These are phyloP conservation scores for Tylochromis polylepis DNA, from an alignment of 2,113 vertebrate genomes.

Conservation along the genomic window DNA sequence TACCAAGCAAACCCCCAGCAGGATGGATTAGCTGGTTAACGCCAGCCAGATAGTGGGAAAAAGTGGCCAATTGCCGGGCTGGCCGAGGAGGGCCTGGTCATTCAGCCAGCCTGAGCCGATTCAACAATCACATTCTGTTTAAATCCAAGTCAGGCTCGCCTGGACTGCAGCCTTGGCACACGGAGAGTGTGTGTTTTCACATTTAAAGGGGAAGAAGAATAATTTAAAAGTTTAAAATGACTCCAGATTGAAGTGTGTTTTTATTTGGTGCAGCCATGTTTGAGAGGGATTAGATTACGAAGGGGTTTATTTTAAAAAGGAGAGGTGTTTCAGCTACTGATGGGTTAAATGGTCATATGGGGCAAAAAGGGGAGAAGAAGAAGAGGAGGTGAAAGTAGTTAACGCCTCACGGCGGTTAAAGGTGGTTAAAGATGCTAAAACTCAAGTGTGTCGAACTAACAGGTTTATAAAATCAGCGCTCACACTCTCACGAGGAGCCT, in stretches of 20 bases:
- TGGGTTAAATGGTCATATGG: slow-evolving; percentile 4
- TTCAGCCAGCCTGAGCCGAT: slow-evolving; percentile 37
- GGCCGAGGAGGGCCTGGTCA: slow-evolving; percentile 12
- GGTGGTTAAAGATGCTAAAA: neutral
- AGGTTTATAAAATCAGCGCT: slow-evolving; percentile 40
- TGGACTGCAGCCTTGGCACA: slow-evolving; percentile 19
- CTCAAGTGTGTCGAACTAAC: slow-evolving; percentile 5
- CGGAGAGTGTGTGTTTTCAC: neutral
- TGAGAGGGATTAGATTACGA: neutral
- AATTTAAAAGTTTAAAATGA: neutral
- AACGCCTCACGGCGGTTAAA: neutral
- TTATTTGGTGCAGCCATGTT: neutral
- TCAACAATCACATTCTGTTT: slow-evolving; percentile 56
- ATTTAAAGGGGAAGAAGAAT: slow-evolving; percentile 29
- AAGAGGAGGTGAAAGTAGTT: neutral
- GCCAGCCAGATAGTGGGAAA: neutral
- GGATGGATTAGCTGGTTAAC: slow-evolving; percentile 49
- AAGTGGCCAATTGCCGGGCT: neutral
- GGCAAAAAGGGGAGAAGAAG: neutral
- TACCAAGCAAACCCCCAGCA: neutral
- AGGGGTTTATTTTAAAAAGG: neutral
- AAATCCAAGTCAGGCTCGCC: slow-evolving; percentile 51
- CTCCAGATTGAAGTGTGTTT: neutral
- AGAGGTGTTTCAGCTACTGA: neutral
- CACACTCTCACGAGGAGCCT: slow-evolving; percentile 33